A percentile compares a stretch with the other conserved stretches of the same genome.
Conservation (phyloP, 2,888 invertebrate species). For the Eupithecia inturbata region DNA sequence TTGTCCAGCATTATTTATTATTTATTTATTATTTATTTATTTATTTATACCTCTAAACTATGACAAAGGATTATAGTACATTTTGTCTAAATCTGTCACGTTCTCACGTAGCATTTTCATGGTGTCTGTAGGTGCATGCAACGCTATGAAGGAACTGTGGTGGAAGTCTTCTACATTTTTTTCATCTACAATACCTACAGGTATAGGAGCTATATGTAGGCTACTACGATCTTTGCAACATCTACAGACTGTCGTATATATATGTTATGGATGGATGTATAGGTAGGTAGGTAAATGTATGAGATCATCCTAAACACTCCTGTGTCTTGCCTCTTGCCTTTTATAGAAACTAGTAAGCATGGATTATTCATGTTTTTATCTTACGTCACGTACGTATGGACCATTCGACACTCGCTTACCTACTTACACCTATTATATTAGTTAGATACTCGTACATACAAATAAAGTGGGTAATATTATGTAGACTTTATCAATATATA, state of each 20-base stretch:
- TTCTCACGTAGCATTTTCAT: background rate
- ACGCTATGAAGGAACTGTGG: too few species aligned
- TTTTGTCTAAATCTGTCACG: background rate
- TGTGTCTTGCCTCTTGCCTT: background rate
- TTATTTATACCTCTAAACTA: background rate
- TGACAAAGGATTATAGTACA: background rate
- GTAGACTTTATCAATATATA: too few species aligned
- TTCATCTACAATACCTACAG: background rate
- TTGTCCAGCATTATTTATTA: too few species aligned
- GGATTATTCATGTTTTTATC: background rate
- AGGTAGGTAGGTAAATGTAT: background rate
- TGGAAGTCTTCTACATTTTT: background rate
- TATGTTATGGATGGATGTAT: background rate
- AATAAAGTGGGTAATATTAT: background rate
- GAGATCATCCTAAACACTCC: slow-evolving; percentile 3
- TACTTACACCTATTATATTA: background rate
- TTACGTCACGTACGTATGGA: background rate
- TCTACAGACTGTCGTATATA: background rate
- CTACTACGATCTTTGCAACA: background rate
- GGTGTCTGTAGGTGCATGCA: too few species aligned
- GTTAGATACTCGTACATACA: background rate
- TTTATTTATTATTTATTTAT: too few species aligned
- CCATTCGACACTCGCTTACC: background rate
- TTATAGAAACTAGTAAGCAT: background rate
- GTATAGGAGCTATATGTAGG: background rate